Evolutionary conservation across 1,140 invertebrate species (phyloP).

Genomic region (Coenobita brevimanus): DNA sequence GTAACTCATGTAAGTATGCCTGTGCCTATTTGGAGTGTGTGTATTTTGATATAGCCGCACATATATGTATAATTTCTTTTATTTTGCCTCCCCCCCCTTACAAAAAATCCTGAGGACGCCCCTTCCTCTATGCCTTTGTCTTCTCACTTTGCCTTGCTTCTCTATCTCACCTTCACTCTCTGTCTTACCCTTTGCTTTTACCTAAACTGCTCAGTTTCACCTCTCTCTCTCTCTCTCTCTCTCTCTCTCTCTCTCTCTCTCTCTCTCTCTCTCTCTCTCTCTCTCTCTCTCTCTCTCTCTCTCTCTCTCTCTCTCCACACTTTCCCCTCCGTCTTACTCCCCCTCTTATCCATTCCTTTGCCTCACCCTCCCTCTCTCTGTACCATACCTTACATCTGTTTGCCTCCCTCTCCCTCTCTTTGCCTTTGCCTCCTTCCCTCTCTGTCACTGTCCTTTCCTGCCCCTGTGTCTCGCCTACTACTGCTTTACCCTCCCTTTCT

Average conservation of each 20-base stretch:
- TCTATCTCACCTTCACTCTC: not conserved
- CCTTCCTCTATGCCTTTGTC: not conserved
- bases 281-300: slow-evolving; percentile 45
- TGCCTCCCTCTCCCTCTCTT: not conserved
- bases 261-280: slow-evolving; percentile 42
- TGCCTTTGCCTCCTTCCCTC: not conserved
- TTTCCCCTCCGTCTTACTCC: not conserved
- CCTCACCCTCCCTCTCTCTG: not conserved
- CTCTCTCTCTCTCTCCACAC: not conserved
- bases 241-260: slow-evolving; percentile 43
- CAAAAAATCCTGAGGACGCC: no score
- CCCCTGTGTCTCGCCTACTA: no score
- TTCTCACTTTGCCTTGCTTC: not conserved
- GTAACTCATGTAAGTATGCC: no score
- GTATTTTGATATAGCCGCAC: no score
- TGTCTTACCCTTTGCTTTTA: not conserved
- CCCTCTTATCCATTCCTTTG: not conserved
- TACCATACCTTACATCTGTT: not conserved
- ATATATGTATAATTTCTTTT: no score
- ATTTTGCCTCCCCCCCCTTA: no score
- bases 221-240: slow-evolving; percentile 22
- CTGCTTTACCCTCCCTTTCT: no score
- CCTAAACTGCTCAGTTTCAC: no score
- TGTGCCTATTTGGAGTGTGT: no score
- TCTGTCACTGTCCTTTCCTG: no score